Base-by-base conservation (phyloP, 2,888 invertebrate genomes). In the Ophraella communa region DNA sequence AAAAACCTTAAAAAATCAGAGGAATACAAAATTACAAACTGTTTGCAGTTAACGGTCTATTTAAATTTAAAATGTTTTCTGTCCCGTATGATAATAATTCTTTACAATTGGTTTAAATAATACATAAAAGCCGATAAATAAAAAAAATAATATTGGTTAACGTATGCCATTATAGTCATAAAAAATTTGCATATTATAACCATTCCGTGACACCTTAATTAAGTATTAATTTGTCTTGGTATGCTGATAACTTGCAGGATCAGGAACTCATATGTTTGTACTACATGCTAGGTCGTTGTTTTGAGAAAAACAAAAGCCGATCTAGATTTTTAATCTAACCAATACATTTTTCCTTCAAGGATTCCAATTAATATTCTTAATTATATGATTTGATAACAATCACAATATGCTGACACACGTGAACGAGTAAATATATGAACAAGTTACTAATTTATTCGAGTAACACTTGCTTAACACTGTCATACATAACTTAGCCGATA, bases 271-370 rank as follows among this genome's bases (percentile, higher is more conserved):
- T 39, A 5, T 5, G 5, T 5, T n/a, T n/a, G n/a, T n/a, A n/a
- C n/a, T n/a, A 14, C 39, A 20, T 27, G 8, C 10, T 52, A 20
- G 17, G 18, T 20, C 35, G 24, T 18, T 21, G 33, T 33, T 53
- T 39, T 35, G 10, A 14, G 24, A 51, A 51, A 51, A 51, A 54
- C 39, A 39, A 39, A 21, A n/a, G 49, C 27, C 27, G 49, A 51
- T 51, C 24, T 24, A 51, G 49, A 51, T 39, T 21, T n/a, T n/a
- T 39, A 42, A 54, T 54, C 54, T 35, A 20, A 39, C 8, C 49
- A 27, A 51, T 51, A 51, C 27, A 51, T 51, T 54, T 54, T 54
- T 54, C 54, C 39, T 54, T 42, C 54, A 54, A 54, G 54, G 54
- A 20, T 54, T 18, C 54, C 39, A 54, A 54, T 54, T 54, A 54